Conservation (phyloP, 1,140 invertebrate species). For the Dufourea novaeangliae region DNA sequence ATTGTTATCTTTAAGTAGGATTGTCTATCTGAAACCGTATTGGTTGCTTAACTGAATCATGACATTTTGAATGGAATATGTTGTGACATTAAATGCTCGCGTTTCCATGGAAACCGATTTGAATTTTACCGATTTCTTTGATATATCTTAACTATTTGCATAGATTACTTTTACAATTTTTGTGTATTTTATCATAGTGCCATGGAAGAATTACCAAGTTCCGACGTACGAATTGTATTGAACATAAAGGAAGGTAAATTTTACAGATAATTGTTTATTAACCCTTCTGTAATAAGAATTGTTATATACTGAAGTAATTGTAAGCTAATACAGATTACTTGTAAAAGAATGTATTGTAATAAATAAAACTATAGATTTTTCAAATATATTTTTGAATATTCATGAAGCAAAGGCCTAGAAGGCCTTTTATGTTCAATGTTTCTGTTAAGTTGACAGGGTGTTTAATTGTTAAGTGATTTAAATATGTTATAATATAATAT, state of each 20-base stretch:
- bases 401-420: not conserved
- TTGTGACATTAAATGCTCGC: not conserved
- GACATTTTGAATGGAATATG: not conserved
- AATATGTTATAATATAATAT: not conserved
- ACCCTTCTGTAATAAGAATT: conserved; percentile 9
- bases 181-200: conserved; percentile 45
- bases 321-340: not conserved
- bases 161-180: conserved; percentile 57
- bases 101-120: conserved; percentile 60
- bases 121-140: conserved; percentile 35
- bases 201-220: conserved; percentile 79
- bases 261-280: conserved; percentile 43
- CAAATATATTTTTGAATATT: conserved; percentile 10
- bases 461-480: conserved; percentile 29
- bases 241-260: conserved; percentile 80
- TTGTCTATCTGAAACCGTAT: not conserved
- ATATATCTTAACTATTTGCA: conserved; percentile 30
- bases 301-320: not conserved
- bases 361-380: not conserved
- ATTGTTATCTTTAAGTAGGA: not conserved
- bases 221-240: conserved; percentile 80
- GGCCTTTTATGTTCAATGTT: not conserved
- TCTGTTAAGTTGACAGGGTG: conserved; percentile 10
- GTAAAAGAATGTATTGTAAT: conserved; percentile 7
- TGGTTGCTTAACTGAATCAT: not conserved